A percentile compares a stretch with the other conserved stretches of the same genome.
phyloP scores from a whole-genome alignment of 35 echinoderm and acorn worm species.

The Heliocidaris erythrogramma region DNA sequence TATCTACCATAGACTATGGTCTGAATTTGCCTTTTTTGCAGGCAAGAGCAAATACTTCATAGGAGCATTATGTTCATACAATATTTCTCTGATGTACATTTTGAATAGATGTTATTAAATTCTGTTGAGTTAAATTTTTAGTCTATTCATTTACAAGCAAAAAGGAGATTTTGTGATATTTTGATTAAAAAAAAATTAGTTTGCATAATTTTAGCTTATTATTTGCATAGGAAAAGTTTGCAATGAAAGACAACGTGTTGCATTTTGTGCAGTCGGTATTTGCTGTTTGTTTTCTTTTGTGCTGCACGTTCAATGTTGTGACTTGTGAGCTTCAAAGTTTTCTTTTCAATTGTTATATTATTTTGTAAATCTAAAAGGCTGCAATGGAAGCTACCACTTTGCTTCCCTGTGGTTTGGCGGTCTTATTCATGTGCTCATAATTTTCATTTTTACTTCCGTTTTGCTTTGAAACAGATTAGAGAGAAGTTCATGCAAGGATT shows the following conservation, averaged over 20 bases:
- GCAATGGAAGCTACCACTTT: background rate
- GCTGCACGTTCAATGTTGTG: background rate
- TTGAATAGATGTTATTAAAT: background rate
- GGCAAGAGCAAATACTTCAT: background rate
- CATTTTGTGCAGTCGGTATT: constrained; percentile 3
- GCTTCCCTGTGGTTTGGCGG: background rate
- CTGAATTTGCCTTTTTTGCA: background rate
- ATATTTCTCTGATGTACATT: background rate
- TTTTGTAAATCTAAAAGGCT: background rate
- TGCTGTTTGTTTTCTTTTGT: background rate
- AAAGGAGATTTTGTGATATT: background rate
- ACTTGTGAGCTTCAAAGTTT: background rate
- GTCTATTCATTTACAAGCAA: background rate
- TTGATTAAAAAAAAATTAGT: background rate
- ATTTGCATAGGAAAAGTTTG: background rate
- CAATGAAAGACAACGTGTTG: background rate
- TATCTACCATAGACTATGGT: background rate
- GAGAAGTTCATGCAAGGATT: constrained; percentile 20
- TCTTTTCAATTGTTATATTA: background rate
- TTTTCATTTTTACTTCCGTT: background rate
- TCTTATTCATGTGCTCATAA: background rate
- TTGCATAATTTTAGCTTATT: background rate
- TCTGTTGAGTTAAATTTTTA: background rate
- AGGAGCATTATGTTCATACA: background rate
- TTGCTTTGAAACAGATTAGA: constrained; percentile 23